phyloP scores from a whole-genome alignment of 1,140 invertebrate genomes.

The Thrips palmi region DNA sequence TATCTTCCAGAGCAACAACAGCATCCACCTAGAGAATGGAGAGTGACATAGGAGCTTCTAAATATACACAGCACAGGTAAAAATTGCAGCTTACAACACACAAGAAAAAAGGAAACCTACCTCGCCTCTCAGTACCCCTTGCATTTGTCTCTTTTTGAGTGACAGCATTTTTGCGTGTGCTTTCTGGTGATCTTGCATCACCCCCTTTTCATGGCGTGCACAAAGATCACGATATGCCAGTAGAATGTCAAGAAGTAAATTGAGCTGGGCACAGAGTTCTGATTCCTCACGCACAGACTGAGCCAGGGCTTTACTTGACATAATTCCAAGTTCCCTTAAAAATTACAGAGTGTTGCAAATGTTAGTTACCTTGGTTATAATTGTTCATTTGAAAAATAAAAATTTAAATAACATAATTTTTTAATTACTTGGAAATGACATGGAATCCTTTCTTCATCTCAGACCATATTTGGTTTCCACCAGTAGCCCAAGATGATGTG shows the following conservation, averaged over 20 bases:
- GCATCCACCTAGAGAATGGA: constrained; percentile 33
- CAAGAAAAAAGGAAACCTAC: constrained; percentile 21
- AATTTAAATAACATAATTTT: constrained; percentile 6
- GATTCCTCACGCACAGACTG: constrained; percentile 35
- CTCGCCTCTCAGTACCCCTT: constrained; percentile 42
- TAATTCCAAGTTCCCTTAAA: constrained; percentile 26
- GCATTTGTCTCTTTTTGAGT: constrained; percentile 48
- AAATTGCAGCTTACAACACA: neutral
- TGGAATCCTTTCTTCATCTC: constrained; percentile 40
- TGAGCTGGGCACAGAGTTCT: constrained; percentile 38
- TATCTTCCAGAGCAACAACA: constrained; percentile 45
- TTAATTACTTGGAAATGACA: constrained; percentile 32
- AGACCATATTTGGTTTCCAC: constrained; percentile 36
- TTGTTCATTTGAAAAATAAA: constrained; percentile 5
- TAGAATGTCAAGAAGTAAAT: constrained; percentile 40
- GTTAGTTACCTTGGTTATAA: neutral
- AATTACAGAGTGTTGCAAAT: neutral
- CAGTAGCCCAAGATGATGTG: constrained; percentile 36
- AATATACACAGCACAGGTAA: constrained; percentile 8
- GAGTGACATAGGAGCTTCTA: constrained; percentile 2
- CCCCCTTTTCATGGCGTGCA: constrained; percentile 48
- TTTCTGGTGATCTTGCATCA: constrained; percentile 45
- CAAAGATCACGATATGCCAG: constrained; percentile 43
- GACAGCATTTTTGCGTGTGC: constrained; percentile 47
- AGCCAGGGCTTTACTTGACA: constrained; percentile 25